Conservation (phyloP, 2,113 vertebrate genomes). For the Forbesichthys papilliferus region DNA sequence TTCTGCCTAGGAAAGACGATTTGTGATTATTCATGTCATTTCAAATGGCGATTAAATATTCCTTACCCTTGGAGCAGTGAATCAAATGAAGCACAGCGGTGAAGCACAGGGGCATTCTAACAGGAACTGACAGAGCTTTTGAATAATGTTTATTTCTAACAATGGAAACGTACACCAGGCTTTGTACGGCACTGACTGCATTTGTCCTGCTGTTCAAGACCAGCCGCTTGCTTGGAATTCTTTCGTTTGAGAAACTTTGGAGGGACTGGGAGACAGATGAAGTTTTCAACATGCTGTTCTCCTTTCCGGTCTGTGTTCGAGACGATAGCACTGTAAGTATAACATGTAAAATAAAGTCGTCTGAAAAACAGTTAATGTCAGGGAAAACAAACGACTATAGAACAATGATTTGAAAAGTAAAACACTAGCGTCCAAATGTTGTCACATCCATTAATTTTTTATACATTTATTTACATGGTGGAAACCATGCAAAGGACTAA, state of each 20-base stretch:
- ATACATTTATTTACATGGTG: not conserved
- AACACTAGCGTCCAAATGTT: too few relatives aligned
- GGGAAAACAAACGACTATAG: not conserved
- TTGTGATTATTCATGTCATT: constrained; percentile 84
- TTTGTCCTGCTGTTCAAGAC: constrained; percentile 39
- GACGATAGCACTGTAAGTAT: not conserved
- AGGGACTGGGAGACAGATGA: constrained; percentile 20
- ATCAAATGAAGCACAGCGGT: constrained; percentile 75
- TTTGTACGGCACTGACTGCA: constrained; percentile 52
- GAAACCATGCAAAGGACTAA: too few relatives aligned
- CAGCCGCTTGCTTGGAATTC: constrained; percentile 36
- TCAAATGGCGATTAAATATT: constrained; percentile 83
- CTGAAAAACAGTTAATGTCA: not conserved
- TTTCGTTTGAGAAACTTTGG: constrained; percentile 50
- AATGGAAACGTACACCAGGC: constrained; percentile 70
- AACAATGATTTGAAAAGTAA: not conserved
- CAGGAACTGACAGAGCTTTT: constrained; percentile 80
- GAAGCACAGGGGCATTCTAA: constrained; percentile 64
- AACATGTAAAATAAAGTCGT: not conserved
- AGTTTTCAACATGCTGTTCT: not conserved
- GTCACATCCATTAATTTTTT: too few relatives aligned
- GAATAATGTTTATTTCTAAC: constrained; percentile 84
- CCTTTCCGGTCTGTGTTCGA: too few relatives aligned
- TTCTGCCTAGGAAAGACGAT: constrained; percentile 65
- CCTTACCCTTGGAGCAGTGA: constrained; percentile 76